phyloP scores from a whole-genome alignment of 2,797 vertebrate species.

The Siniperca undulata region DNA sequence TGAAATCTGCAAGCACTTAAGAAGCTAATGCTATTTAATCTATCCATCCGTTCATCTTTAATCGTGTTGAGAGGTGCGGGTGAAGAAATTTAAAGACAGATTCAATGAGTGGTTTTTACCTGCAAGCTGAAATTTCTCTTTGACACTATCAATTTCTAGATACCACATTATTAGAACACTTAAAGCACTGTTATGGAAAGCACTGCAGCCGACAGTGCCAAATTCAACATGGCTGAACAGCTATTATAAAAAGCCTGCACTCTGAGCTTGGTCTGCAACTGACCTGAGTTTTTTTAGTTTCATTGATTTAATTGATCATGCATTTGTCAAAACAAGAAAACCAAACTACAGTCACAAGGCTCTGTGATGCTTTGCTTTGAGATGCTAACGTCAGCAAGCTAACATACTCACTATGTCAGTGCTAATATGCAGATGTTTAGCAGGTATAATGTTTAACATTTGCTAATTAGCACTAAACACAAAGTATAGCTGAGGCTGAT shows the following conservation, averaged over 20 bases:
- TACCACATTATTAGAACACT: constrained; percentile 19
- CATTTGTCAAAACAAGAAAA: background rate
- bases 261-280: background rate
- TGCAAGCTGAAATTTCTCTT: background rate
- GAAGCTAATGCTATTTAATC: constrained; percentile 12
- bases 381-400: background rate
- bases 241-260: background rate
- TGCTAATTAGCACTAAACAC: background rate
- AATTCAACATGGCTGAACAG: background rate
- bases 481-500: background rate
- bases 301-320: background rate
- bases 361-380: no score
- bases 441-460: background rate
- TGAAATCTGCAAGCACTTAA: constrained; percentile 17
- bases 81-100: constrained; percentile 1
- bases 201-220: background rate
- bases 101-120: background rate
- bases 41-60: background rate
- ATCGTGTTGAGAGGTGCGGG: background rate
- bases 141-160: background rate
- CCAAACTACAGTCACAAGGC: no score
- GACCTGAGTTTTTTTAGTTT: background rate
- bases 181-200: background rate
- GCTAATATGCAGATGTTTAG: background rate
- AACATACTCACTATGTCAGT: background rate